Evolutionary conservation across 2,888 invertebrate genomes (phyloP).

Genomic region (Plagiodera versicolora): DNA sequence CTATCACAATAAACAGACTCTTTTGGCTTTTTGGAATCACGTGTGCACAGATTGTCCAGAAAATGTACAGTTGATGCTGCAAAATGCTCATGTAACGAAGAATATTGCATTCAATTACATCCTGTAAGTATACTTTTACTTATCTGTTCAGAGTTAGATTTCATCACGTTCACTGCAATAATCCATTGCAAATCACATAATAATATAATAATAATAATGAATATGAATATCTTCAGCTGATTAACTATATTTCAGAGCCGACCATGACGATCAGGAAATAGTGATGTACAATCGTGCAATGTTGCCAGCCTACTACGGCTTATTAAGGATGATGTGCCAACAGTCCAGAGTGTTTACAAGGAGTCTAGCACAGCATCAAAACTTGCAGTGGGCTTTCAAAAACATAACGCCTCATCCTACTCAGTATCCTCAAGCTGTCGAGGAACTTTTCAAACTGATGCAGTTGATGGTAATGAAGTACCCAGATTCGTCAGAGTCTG

Average conservation of each 20-base stretch:
- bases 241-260: conserved; percentile 67
- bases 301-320: conserved; percentile 90
- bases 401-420: conserved; percentile 96
- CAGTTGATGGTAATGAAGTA: conserved; percentile 84
- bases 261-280: conserved; percentile 95
- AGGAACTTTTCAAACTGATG: conserved; percentile 89
- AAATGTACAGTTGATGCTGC: conserved; percentile 84
- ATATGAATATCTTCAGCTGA: too few relatives aligned
- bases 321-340: conserved; percentile 87
- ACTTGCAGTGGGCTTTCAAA: conserved; percentile 95
- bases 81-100: conserved; percentile 85
- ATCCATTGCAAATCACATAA: too few relatives aligned
- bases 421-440: conserved; percentile 89
- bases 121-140: conserved; percentile 66
- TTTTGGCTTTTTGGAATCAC: conserved; percentile 92
- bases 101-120: conserved; percentile 97
- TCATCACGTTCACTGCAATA: too few relatives aligned
- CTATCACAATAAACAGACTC: conserved; percentile 92
- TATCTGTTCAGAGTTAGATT: too few relatives aligned
- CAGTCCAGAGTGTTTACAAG: conserved; percentile 84
- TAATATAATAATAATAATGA: too few relatives aligned
- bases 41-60: conserved; percentile 91
- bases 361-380: conserved; percentile 88
- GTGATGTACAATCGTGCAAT: conserved; percentile 91
- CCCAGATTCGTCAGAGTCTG: conserved; percentile 74